Evolutionary conservation across 2,113 vertebrate species (phyloP).

Genomic region (Falcunculus frontatus): DNA sequence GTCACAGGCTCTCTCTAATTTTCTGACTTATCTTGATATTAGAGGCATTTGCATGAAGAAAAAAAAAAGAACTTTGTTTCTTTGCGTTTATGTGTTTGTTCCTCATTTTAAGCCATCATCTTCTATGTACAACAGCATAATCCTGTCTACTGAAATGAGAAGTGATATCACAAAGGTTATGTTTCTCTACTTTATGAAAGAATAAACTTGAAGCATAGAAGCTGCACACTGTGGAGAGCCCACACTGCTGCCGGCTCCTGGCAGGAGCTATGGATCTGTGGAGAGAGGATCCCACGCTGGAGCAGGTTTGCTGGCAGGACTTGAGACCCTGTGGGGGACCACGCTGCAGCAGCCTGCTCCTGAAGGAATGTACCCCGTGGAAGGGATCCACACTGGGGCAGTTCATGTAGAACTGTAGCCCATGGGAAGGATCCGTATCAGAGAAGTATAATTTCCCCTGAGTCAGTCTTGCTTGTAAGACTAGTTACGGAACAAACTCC

Average conservation of each 20-base stretch:
- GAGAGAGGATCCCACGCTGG: fast-evolving
- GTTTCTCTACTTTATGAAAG: background rate
- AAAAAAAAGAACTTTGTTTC: slow-evolving; percentile 13
- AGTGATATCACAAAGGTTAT: background rate
- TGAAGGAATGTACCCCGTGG: background rate
- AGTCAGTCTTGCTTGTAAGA: background rate
- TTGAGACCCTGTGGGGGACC: fast-evolving
- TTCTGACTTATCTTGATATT: background rate
- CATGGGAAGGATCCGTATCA: background rate
- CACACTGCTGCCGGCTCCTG: background rate
- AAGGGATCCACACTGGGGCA: background rate
- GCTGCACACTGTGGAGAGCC: fast-evolving
- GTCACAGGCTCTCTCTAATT: background rate
- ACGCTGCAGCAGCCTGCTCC: fast-evolving
- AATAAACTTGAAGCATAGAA: background rate
- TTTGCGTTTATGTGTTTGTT: background rate
- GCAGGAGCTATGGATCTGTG: background rate
- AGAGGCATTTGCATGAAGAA: background rate
- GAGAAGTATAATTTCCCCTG: background rate
- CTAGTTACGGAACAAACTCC: background rate
- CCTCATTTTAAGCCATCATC: background rate
- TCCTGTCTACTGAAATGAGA: background rate
- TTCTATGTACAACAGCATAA: slow-evolving; percentile 6
- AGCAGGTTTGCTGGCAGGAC: background rate
- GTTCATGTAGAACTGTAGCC: background rate